phyloP scores from a whole-genome alignment of 2,888 invertebrate species.

The Tigriopus californicus region DNA sequence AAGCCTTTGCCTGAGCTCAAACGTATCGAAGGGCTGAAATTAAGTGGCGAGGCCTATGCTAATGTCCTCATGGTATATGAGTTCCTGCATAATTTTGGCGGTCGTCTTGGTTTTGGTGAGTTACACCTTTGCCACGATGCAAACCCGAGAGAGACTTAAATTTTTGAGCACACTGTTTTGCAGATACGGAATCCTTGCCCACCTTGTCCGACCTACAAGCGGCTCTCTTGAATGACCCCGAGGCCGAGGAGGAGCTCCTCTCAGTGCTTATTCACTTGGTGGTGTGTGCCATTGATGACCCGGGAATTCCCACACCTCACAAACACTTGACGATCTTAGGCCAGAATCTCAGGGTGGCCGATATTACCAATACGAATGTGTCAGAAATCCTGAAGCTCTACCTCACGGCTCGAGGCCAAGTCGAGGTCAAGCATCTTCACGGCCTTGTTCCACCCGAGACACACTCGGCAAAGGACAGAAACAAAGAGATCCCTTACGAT shows the following conservation, averaged over 20 bases:
- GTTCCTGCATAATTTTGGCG: conserved; percentile 87
- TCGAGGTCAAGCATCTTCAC: conserved; percentile 43
- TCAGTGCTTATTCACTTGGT: conserved; percentile 73
- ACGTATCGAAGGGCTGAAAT: conserved; percentile 54
- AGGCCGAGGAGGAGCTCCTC: conserved; percentile 53
- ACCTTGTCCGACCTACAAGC: conserved; percentile 67
- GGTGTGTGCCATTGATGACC: conserved; percentile 52
- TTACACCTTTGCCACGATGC: not conserved
- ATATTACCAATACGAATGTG: conserved; percentile 73
- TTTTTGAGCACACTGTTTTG: too few species aligned
- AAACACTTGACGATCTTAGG: conserved; percentile 73
- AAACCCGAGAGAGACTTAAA: too few species aligned
- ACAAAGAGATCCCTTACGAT: not conserved
- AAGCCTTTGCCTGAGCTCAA: conserved; percentile 35
- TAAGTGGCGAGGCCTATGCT: conserved; percentile 73
- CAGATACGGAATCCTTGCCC: conserved; percentile 69
- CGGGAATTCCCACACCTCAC: conserved; percentile 71
- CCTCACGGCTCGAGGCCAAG: conserved; percentile 69
- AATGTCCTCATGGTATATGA: conserved; percentile 88
- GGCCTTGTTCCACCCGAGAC: conserved; percentile 2
- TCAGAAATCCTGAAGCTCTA: conserved; percentile 82
- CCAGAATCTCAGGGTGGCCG: conserved; percentile 69
- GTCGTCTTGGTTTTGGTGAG: conserved; percentile 78
- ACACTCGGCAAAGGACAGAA: not conserved
- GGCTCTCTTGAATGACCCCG: conserved; percentile 60